Base-by-base conservation (phyloP, 35 echinoderm and acorn worm genomes). In the Strongylocentrotus purpuratus region DNA sequence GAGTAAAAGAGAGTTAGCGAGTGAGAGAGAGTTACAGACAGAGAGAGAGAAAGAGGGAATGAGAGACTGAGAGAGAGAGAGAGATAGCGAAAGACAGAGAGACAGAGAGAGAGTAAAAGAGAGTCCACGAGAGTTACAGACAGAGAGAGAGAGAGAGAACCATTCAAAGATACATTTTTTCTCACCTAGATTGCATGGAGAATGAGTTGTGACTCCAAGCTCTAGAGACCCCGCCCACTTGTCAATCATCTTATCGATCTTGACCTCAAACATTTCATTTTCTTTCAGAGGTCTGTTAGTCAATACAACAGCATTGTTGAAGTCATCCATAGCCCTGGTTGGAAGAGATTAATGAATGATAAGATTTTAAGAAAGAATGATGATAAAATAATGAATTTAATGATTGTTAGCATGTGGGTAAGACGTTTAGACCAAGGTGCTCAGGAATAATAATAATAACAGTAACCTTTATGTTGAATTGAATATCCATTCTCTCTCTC, bases 161-260 rank as follows among this genome's bases (percentile, higher is more conserved):
- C 8, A 55, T 8, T 8, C 50, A 55, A 0, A 55, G 50, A 55
- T 1, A 4, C 6, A 70, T 12, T 22, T 22, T 18, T 22, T n/a
- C 94, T 95, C 88, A 99, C 98, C 98, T 95, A 99, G 90, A 94
- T 99, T 97, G 85, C 94, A 60, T 20, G 98, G 95, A 92, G 98
- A 95, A 41, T 97, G 97, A 48, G 95, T 97, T 12, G 98, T 99
- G 22, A 99, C 95, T 10, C 98, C 98, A 88, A 99, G 96, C 93
- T 97, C 95, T 20, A 99, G 95, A 33, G 95, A 96, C 33, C 94
- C 92, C 4, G 98, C 95, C 95, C 96, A 96, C 45, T 97, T 96
- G 50, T 96, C 95, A 15, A 96, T 94, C 32, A 99, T 95, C 94
- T 94, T 96, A 18, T 97, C 98, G 52, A 99, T 95, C 7, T 94